These are phyloP conservation scores for Pelecanoides urinatrix DNA, from an alignment of 2,113 vertebrate species.

Conservation along the genomic window DNA sequence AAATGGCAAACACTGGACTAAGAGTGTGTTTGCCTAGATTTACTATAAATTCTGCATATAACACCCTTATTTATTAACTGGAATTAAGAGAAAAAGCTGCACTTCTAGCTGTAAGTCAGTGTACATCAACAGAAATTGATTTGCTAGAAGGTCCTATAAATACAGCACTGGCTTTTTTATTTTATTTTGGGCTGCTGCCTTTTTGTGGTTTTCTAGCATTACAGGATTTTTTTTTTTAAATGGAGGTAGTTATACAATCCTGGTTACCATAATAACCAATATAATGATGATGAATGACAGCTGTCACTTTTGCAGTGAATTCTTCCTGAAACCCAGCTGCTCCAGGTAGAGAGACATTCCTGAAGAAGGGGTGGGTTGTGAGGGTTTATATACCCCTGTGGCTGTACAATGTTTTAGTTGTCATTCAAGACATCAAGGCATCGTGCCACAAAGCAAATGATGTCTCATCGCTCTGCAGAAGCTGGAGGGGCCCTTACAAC, in stretches of 20 bases:
- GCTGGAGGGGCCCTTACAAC: background rate
- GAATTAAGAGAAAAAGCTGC: background rate
- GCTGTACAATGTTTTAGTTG: background rate
- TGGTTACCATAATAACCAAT: background rate
- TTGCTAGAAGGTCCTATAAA: background rate
- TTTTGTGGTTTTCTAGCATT: background rate
- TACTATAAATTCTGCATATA: background rate
- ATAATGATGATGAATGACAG: background rate
- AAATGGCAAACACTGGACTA: background rate
- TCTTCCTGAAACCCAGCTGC: rapidly evolving
- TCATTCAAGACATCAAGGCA: background rate
- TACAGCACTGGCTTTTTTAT: background rate
- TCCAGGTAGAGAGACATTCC: rapidly evolving
- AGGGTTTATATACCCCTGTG: background rate
- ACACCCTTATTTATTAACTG: background rate
- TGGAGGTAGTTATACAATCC: background rate
- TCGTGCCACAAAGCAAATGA: background rate
- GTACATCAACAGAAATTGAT: background rate
- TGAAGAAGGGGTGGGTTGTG: rapidly evolving
- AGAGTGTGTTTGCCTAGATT: background rate
- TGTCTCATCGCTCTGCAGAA: background rate
- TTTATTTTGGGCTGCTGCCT: background rate
- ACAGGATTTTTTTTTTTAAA: background rate
- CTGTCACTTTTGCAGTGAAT: background rate
- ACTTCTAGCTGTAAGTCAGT: background rate